Evolutionary conservation across 2,888 invertebrate genomes (phyloP), one percentile per base, ranked within the genome.

Genomic region (Orthonevra nobilis): DNA sequence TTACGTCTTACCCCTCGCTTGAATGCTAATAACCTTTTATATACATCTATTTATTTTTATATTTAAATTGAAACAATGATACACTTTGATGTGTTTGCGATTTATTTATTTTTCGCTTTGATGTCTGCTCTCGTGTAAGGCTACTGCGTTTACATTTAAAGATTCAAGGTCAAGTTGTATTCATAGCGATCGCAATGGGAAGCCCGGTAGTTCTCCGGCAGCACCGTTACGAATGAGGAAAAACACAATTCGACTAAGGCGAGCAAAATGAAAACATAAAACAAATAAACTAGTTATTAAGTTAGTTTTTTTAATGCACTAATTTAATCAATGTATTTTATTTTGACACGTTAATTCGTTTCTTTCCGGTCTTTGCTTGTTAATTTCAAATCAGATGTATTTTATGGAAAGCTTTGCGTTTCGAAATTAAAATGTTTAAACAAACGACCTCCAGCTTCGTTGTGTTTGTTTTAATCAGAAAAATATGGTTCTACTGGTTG

Each of bases 1-100:
- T 30, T 30, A 2, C 19, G 23, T 30, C 26, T 50, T 30, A 20
- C 10, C 23, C 32, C 36, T 32, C 6, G 54, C 6, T 46, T 30
- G 38, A 69, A 75, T 50, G 75, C 42, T 56, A 75, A 69, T 69
- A 75, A 75, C 75, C 75, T 52, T 60, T 40, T 74, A 48, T 61
- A 54, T 34, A 46, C 68, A 60, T 52, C n/a, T 19, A 54, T 34
- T 50, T 34, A 19, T 23, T 40, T 26, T 17, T 28, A 3, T 44
- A 30, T 69, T 12, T 3, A 15, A n/a, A 20, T 17, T 26, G 17
- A 17, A 42, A 23, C 12, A 19, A 54, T 34, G 7, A 30, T n/a
- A 50, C 3, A 14, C 12, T 48, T 14, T 17, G 28, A 30, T 38
- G 38, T 23, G 7, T 14, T 10, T 15, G 52, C 38, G 40, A 32